A percentile compares a stretch with the other conserved stretches of the same genome.
phyloP scores from a whole-genome alignment of 2,113 vertebrate species.

The Felis catus region DNA sequence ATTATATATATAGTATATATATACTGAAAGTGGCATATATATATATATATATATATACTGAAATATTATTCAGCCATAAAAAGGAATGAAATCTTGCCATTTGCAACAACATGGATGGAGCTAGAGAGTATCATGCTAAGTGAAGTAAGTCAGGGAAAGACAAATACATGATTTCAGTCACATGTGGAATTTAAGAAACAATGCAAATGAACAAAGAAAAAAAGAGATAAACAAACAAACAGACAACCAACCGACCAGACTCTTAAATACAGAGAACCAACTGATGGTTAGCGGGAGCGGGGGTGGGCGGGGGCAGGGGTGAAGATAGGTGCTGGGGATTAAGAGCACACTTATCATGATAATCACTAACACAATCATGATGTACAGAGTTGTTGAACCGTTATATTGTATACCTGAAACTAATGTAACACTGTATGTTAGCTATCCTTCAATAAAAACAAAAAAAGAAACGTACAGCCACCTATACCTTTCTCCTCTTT shows the following conservation, averaged over 20 bases:
- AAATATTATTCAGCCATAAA: neutral
- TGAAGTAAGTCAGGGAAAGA: neutral
- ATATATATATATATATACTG: too few species aligned
- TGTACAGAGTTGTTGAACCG: neutral
- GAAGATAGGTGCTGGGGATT: neutral
- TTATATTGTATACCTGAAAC: neutral
- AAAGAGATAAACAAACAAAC: neutral
- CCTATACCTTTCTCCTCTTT: neutral
- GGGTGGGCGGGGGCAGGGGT: neutral
- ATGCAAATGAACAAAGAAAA: neutral
- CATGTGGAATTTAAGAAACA: neutral
- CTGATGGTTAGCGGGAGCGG: neutral
- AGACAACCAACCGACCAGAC: neutral
- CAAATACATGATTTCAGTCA: neutral
- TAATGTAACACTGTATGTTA: neutral
- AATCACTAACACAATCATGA: too few species aligned
- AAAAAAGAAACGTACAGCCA: neutral
- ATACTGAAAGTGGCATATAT: too few species aligned
- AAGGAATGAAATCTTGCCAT: neutral
- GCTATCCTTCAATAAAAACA: neutral
- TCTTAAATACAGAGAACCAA: neutral
- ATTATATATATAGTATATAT: too few species aligned
- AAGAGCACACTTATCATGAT: neutral
- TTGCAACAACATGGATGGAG: neutral
- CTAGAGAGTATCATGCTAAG: neutral